Percentiles rank a stretch among this genome's conserved stretches.
These are phyloP conservation scores for Drosophila koepferae DNA, from an alignment of 2,888 invertebrate genomes.

Conservation along the genomic window DNA sequence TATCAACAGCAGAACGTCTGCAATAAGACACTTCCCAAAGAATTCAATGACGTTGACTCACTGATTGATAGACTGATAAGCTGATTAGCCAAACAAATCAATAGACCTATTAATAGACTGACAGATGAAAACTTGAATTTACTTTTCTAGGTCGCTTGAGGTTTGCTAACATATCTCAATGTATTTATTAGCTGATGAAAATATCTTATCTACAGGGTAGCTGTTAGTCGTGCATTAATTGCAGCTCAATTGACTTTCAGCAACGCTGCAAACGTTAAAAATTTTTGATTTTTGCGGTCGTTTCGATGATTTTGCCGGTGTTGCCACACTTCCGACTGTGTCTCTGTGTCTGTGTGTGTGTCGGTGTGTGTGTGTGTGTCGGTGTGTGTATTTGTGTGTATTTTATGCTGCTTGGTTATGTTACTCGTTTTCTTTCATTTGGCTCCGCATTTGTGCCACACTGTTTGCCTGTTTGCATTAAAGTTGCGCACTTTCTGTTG, in stretches of 20 bases:
- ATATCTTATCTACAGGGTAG: background rate
- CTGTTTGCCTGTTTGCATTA: slow-evolving; percentile 67
- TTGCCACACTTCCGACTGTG: slow-evolving; percentile 21
- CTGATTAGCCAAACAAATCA: too few relatives aligned
- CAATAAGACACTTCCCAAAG: too few relatives aligned
- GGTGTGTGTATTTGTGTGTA: slow-evolving; percentile 13
- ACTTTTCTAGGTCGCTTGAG: background rate
- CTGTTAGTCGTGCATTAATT: background rate
- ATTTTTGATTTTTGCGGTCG: slow-evolving; percentile 70
- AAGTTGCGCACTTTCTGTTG: slow-evolving; percentile 61
- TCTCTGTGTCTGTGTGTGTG: background rate
- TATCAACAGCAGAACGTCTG: too few relatives aligned
- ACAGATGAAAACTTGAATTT: background rate
- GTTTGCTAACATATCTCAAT: background rate
- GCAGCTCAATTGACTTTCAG: background rate
- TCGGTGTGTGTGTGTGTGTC: slow-evolving; percentile 7
- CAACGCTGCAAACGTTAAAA: slow-evolving; percentile 23
- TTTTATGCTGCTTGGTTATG: slow-evolving; percentile 8
- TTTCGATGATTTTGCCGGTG: slow-evolving; percentile 57
- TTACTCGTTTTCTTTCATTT: slow-evolving; percentile 14
- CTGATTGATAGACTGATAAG: background rate
- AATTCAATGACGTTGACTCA: background rate
- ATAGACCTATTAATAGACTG: background rate
- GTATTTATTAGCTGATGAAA: too few relatives aligned
- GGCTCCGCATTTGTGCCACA: slow-evolving; percentile 40